Conservation (phyloP, 2,888 invertebrate genomes). For the Camptogramma bilineatum region DNA sequence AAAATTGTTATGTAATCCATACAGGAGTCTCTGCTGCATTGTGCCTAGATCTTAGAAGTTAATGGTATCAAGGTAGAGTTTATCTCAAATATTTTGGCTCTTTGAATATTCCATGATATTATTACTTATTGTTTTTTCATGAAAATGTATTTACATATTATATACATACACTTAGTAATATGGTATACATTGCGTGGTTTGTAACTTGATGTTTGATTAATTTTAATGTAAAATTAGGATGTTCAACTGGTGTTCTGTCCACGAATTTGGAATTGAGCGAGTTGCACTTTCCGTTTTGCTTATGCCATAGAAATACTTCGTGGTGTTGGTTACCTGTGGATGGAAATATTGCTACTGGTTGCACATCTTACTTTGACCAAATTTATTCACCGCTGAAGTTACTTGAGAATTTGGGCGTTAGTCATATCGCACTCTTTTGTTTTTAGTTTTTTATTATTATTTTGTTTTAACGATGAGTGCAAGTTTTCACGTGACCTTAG, state of each 20-base stretch:
- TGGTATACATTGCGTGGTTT: slow-evolving; percentile 86
- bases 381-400: slow-evolving; percentile 72
- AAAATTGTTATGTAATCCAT: slow-evolving; percentile 83
- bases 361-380: slow-evolving; percentile 83
- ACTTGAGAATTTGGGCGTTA: slow-evolving; percentile 70
- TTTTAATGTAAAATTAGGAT: slow-evolving; percentile 82
- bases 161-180: slow-evolving; percentile 84
- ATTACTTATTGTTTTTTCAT: slow-evolving; percentile 77
- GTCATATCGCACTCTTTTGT: slow-evolving; percentile 63
- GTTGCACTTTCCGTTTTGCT: slow-evolving; percentile 51
- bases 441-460: slow-evolving; percentile 45
- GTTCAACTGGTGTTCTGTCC: slow-evolving; percentile 79
- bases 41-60: slow-evolving; percentile 86
- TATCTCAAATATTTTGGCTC: slow-evolving; percentile 86
- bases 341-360: slow-evolving; percentile 71
- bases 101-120: slow-evolving; percentile 86
- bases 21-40: slow-evolving; percentile 86
- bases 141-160: slow-evolving; percentile 84
- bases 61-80: slow-evolving; percentile 85
- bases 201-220: slow-evolving; percentile 82
- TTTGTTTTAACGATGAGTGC: slow-evolving; percentile 64
- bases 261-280: slow-evolving; percentile 68
- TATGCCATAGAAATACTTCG: slow-evolving; percentile 24
- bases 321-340: slow-evolving; percentile 34
- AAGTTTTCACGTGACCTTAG: slow-evolving; percentile 74